Conservation (phyloP, 2,113 vertebrate species). For the Okapia johnstoni region DNA sequence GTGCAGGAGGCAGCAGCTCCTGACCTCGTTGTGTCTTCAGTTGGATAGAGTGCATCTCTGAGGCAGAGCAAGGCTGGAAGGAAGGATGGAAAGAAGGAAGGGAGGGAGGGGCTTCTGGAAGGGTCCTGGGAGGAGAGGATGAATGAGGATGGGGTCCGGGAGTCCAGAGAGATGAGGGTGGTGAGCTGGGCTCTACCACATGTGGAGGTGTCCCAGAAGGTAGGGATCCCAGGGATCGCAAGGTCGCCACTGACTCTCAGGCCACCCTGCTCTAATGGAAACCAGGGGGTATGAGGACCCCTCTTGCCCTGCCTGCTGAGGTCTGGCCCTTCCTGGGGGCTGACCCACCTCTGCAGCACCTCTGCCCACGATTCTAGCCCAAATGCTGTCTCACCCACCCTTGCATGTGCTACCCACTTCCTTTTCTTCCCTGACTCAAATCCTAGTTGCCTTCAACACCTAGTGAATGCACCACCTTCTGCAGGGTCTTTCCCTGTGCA, state of each 20-base stretch:
- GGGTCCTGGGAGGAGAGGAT: background rate
- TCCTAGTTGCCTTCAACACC: background rate
- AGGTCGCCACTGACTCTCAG: background rate
- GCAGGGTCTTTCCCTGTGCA: background rate
- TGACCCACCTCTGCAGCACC: background rate
- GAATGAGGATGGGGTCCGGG: background rate
- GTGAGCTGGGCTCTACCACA: background rate
- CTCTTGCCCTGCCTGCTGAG: background rate
- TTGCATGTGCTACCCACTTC: background rate
- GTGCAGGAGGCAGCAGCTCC: background rate
- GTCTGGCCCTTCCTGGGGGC: background rate
- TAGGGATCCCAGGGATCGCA: background rate
- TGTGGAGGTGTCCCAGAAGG: background rate
- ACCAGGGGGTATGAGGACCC: accelerated
- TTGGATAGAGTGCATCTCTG: background rate
- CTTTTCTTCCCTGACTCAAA: background rate
- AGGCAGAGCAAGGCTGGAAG: background rate
- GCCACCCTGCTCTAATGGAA: background rate
- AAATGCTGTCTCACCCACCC: accelerated
- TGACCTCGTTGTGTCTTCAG: background rate
- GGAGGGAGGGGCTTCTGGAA: background rate
- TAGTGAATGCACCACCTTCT: no score
- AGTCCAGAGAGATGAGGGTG: background rate
- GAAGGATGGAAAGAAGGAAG: background rate
- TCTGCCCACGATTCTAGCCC: background rate